Evolutionary conservation across 37 sponge, comb jelly and placozoan species (phyloP).

Genomic region (Axinella damicornis): DNA sequence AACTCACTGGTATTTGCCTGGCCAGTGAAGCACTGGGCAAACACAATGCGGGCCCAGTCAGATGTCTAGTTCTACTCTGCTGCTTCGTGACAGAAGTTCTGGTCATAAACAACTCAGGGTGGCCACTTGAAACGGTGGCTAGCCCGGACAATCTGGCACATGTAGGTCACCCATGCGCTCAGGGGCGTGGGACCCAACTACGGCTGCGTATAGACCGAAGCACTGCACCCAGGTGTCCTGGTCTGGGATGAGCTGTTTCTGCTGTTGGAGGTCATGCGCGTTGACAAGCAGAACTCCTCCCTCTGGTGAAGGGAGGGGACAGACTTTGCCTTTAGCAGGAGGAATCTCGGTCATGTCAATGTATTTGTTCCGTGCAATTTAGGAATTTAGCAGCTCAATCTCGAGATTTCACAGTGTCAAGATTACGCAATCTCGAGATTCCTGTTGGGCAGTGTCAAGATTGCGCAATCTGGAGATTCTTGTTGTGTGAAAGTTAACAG

Average conservation of each 20-base stretch:
- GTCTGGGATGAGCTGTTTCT: neutral
- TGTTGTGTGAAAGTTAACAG: too few species aligned
- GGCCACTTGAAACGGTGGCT: neutral
- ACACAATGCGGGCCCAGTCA: neutral
- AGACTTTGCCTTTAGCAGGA: neutral
- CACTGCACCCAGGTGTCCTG: neutral
- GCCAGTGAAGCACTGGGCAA: slow-evolving; percentile 5
- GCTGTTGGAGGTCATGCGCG: neutral
- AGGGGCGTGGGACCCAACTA: neutral
- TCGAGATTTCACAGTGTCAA: too few species aligned
- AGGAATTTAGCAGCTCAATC: too few species aligned
- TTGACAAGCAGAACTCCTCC: neutral
- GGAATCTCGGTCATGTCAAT: neutral
- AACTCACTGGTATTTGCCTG: neutral
- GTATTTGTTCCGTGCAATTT: too few species aligned
- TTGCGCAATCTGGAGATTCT: too few species aligned
- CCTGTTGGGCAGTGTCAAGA: too few species aligned
- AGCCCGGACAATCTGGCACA: neutral
- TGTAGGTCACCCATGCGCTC: neutral
- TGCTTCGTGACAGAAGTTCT: neutral
- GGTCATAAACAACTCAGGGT: neutral
- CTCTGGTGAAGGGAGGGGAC: neutral
- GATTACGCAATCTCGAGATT: too few species aligned
- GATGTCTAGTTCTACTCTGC: neutral
- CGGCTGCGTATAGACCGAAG: neutral